Evolutionary conservation across 2,797 vertebrate genomes (phyloP), one percentile per base, ranked within the genome.

Genomic region (Buceros bicornis): DNA sequence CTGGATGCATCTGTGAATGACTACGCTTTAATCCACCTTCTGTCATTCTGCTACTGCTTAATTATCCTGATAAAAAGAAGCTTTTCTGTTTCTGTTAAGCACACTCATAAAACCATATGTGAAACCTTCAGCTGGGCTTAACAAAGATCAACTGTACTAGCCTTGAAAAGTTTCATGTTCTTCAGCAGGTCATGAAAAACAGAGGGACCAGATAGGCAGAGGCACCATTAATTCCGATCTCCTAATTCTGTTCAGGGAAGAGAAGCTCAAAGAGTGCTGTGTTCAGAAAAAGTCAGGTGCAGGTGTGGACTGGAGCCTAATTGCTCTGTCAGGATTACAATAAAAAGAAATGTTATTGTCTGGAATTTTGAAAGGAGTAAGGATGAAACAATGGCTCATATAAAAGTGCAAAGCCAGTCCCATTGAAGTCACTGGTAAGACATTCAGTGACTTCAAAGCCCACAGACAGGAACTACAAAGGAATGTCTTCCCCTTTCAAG

Each of bases 301-400:
- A 97, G 94, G 90, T 97, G 94, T 94, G 81, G 54, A 93, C 53
- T 85, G 71, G 65, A 87, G 69, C 86, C 84, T 96, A 97, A 97
- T 97, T 96, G 93, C 88, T 93, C 86, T 95, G 93, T 91, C 94
- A 96, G 95, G 93, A 96, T 97, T 94, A 93, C 88, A 94, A 92
- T 93, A 48, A 96, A 95, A 88, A 92, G 90, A 92, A 93, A 82
- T 70, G 67, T 81, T 96, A 95, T 96, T 89, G 79, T 85, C 57
- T 93, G 92, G 88, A 94, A 93, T 94, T 96, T 91, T 97, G 93
- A 96, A 95, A 96, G 78, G 86, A 81, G 58, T 37, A 47, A 82
- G 94, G 93, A 96, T 97, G 89, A 97, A 96, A 96, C 95, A 97
- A 96, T 96, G 93, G 61, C 51, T 83, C 83, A 93, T 96, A 88